Evolutionary conservation across 2,113 vertebrate genomes (phyloP).

Genomic region (Ivindomyrus marchei): DNA sequence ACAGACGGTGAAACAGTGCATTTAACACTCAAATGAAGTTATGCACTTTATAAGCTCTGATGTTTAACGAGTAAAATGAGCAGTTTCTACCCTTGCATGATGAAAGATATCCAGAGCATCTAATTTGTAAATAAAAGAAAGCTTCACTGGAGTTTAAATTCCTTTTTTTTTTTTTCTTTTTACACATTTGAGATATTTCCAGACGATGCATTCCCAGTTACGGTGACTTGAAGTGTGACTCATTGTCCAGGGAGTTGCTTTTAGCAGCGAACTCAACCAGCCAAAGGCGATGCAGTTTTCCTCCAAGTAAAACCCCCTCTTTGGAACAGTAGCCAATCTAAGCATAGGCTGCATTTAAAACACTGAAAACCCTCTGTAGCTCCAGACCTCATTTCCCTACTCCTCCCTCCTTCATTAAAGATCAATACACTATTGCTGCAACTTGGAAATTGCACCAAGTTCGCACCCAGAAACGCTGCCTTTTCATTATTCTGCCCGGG

Average conservation of each 20-base stretch:
- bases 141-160: constrained; percentile 7
- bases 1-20: neutral
- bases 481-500: constrained; percentile 48
- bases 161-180: constrained; percentile 48
- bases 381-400: constrained; percentile 44
- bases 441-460: constrained; percentile 63
- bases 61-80: neutral
- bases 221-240: constrained; percentile 17
- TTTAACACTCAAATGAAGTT: constrained; percentile 11
- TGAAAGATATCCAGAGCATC: constrained; percentile 15
- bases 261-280: constrained; percentile 45
- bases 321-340: constrained; percentile 62
- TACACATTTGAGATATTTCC: constrained; percentile 22
- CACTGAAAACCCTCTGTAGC: constrained; percentile 52
- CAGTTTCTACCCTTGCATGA: neutral
- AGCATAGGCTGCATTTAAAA: constrained; percentile 55
- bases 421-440: constrained; percentile 56
- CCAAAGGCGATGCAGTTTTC: constrained; percentile 46
- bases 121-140: constrained; percentile 15
- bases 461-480: constrained; percentile 57
- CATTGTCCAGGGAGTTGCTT: constrained; percentile 24
- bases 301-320: constrained; percentile 49
- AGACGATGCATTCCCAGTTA: constrained; percentile 18
- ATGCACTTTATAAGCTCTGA: constrained; percentile 16
- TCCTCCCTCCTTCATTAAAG: constrained; percentile 46